Base-by-base conservation (phyloP, 1,140 invertebrate genomes). In the Periplaneta americana region DNA sequence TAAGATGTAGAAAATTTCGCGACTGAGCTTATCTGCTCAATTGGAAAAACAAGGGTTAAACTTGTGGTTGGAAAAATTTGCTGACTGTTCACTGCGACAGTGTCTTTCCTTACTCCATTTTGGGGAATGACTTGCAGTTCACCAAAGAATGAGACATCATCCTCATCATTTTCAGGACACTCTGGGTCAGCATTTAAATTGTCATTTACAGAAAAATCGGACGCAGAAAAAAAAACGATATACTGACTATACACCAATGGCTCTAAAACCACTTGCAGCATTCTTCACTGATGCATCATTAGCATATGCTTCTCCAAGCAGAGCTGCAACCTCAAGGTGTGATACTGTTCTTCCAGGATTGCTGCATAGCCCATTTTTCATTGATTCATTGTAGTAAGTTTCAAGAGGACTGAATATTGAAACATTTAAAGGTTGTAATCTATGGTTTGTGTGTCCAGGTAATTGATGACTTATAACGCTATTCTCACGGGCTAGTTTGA, bases 371-470 rank as follows among this genome's bases (percentile, higher is more conserved):
- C 79, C 66, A 28, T 80, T 80, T 33, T 80, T 34, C 32, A 18
- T 22, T 18, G 79, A 34, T 28, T 33, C n/a, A 34, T 57, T 80
- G 57, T 28, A 80, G 57, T 57, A 86, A 11, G 76, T 81, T 74
- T 85, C 88, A 39, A 88, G 84, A 15, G 87, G 86, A 37, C 82
- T 84, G 83, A 85, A 87, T 34, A 88, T 82, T 13, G 79, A 78
- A 13, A 85, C 85, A 83, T 89, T 87, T n/a, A 88, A 81, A 9
- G 87, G 87, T 82, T 89, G 87, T n/a, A n/a, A 34, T 82, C 84
- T 84, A 80, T 89, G 88, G n/a, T 85, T 87, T 79, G 84, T 85
- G 81, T 88, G 86, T 32, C 86, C 79, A n/a, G 37, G 79, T 31
- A 80, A 31, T 34, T 80, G 79, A 34, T 74, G 34, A 28, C 79